phyloP scores from a whole-genome alignment of 2,113 vertebrate species.

The Eurystomus gularis region DNA sequence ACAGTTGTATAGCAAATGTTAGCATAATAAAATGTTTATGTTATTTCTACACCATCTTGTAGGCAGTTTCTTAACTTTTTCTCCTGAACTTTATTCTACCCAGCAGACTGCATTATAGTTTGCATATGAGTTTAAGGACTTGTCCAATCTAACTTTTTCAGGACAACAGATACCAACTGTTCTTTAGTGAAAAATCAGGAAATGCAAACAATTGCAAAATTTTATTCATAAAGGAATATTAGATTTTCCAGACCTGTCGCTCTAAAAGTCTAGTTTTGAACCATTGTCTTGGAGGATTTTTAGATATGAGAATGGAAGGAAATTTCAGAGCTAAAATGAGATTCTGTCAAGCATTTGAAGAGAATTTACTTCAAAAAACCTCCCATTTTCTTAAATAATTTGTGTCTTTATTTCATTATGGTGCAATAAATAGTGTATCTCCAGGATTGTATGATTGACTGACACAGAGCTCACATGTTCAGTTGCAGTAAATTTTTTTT shows the following conservation, averaged over 20 bases:
- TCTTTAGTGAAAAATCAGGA: background rate
- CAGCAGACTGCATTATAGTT: background rate
- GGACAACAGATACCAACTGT: background rate
- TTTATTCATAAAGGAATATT: background rate
- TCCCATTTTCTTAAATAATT: background rate
- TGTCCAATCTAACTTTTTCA: background rate
- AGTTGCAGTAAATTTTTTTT: background rate
- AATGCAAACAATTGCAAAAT: background rate
- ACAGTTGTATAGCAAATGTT: background rate
- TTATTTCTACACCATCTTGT: background rate
- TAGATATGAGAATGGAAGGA: background rate
- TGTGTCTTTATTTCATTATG: background rate
- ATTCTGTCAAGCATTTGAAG: background rate
- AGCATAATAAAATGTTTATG: background rate
- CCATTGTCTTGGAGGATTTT: background rate
- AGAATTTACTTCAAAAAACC: background rate
- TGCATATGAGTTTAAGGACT: background rate
- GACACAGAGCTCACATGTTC: background rate
- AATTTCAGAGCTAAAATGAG: background rate
- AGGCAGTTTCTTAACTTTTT: background rate
- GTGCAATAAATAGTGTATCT: background rate
- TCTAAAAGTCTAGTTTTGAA: background rate
- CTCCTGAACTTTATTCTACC: background rate
- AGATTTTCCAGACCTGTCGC: background rate
- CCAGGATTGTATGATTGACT: background rate